Percentiles rank a stretch among this genome's conserved stretches.
Evolutionary conservation across 2,797 vertebrate species (phyloP).

Genomic region (Phylloscopus collybita): DNA sequence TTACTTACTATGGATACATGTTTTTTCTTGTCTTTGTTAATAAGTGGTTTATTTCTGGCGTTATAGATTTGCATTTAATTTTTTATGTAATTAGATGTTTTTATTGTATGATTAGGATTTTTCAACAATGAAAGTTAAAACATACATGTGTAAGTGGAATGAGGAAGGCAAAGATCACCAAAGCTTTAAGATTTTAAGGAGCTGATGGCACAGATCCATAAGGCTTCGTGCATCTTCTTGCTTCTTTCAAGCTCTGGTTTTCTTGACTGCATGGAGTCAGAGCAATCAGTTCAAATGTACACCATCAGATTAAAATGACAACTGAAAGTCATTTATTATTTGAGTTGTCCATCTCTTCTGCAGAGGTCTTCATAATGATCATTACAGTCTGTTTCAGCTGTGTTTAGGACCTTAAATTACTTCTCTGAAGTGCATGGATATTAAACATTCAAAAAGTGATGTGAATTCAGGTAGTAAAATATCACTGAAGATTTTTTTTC

Average conservation of each 20-base stretch:
- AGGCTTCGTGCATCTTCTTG: background rate
- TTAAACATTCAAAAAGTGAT: background rate
- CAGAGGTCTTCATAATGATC: background rate
- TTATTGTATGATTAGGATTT: background rate
- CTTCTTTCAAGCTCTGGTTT: background rate
- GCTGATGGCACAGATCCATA: background rate
- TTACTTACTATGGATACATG: background rate
- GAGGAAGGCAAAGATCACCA: background rate
- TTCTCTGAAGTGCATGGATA: background rate
- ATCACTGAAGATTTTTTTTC: background rate
- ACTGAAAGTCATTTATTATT: background rate
- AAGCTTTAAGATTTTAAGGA: background rate
- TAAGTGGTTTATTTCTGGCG: background rate
- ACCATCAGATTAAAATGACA: background rate
- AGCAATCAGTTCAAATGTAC: background rate
- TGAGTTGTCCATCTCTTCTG: background rate
- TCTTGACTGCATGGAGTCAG: background rate
- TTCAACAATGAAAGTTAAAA: background rate
- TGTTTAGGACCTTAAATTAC: background rate
- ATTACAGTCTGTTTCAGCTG: background rate
- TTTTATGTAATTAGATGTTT: background rate
- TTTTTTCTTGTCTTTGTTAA: background rate
- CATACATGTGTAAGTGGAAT: fast-evolving
- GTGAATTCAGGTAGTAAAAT: background rate
- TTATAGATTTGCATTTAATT: background rate